Conservation (phyloP, 1,140 invertebrate genomes). For the Formica selysi region DNA sequence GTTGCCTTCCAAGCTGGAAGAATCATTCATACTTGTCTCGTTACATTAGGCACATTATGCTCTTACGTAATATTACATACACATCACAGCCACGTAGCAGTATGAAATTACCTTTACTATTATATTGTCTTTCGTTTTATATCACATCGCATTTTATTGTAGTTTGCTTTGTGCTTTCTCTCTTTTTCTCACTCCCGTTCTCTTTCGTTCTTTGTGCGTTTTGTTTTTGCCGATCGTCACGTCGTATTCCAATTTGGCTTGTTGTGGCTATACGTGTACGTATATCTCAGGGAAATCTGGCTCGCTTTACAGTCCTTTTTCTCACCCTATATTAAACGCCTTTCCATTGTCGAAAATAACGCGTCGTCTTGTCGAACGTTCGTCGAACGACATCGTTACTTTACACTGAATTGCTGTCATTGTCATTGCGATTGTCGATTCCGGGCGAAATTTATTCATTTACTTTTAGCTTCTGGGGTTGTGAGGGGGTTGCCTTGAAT, state of each 20-base stretch:
- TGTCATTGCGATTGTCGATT: conserved; percentile 75
- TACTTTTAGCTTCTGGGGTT: conserved; percentile 38
- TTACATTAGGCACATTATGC: conserved; percentile 55
- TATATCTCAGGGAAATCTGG: conserved; percentile 20
- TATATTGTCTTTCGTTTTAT: conserved; percentile 53
- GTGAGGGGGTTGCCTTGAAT: conserved; percentile 38
- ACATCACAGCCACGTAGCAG: conserved; percentile 64
- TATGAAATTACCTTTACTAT: conserved; percentile 61
- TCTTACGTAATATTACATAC: conserved; percentile 61
- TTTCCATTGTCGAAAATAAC: conserved; percentile 33
- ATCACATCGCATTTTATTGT: conserved; percentile 33
- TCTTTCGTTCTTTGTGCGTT: conserved; percentile 41
- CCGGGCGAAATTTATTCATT: conserved; percentile 53
- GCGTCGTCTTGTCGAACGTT: conserved; percentile 35
- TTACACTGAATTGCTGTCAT: conserved; percentile 70
- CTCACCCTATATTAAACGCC: conserved; percentile 15
- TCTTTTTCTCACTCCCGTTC: conserved; percentile 24
- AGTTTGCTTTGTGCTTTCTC: conserved; percentile 26
- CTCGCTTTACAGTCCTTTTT: conserved; percentile 20
- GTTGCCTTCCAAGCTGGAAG: conserved; percentile 77
- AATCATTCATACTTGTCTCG: conserved; percentile 69
- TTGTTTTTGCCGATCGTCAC: conserved; percentile 45
- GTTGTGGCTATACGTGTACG: conserved; percentile 46
- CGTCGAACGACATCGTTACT: conserved; percentile 39
- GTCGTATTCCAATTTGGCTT: conserved; percentile 46